phyloP scores from a whole-genome alignment of 2,888 invertebrate genomes.

The Plemyria rubiginata region DNA sequence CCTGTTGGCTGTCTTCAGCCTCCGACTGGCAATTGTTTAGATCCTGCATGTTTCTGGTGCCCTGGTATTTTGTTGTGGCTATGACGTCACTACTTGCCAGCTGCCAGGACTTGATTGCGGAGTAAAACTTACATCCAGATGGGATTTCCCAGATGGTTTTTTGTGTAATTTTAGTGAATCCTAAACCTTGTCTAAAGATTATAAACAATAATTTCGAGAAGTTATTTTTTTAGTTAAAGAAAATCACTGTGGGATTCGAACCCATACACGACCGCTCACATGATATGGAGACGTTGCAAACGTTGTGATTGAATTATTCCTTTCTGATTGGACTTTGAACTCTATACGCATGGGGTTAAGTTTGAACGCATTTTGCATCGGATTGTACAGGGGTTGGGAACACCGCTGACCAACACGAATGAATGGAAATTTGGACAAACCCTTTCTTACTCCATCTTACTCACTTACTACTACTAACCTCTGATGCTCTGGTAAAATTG shows the following conservation, averaged over 20 bases:
- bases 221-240: no score
- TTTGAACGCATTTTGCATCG: background rate
- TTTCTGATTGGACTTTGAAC: background rate
- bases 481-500: slow-evolving; percentile 23
- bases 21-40: background rate
- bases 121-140: background rate
- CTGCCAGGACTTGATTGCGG: slow-evolving; percentile 14
- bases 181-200: no score
- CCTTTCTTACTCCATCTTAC: background rate
- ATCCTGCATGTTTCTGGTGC: slow-evolving; percentile 9
- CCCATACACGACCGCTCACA: background rate
- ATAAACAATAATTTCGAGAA: no score
- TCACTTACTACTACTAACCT: slow-evolving; percentile 1
- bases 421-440: background rate
- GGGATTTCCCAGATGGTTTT: background rate
- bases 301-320: background rate
- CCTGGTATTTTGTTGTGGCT: slow-evolving; percentile 9
- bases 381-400: background rate
- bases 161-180: no score
- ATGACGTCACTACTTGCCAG: slow-evolving; percentile 4
- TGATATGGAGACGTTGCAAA: background rate
- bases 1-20: slow-evolving; percentile 2
- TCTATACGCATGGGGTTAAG: background rate
- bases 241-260: background rate
- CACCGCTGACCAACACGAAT: background rate